phyloP scores from a whole-genome alignment of 2,797 vertebrate species.

The Bovichtus variegatus region DNA sequence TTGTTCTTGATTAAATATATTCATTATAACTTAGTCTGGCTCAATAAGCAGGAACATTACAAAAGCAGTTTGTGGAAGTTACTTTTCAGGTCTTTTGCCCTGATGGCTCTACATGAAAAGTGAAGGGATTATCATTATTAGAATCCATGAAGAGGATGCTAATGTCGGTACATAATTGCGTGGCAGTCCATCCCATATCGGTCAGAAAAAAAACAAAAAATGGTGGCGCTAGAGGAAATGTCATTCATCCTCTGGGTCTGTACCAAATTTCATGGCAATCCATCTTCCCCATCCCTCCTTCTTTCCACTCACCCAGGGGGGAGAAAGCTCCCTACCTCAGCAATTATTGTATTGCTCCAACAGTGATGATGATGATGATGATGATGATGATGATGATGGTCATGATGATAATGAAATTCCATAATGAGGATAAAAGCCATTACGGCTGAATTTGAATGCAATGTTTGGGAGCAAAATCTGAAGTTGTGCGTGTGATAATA shows the following conservation, averaged over 20 bases:
- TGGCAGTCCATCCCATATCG: not conserved
- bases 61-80: conserved; percentile 22
- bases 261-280: not conserved
- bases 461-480: conserved; percentile 24
- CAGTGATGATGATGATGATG: not conserved
- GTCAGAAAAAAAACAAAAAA: not conserved
- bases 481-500: conserved; percentile 9
- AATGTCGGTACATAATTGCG: not conserved
- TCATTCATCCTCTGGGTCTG: not conserved
- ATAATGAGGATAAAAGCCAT: conserved; percentile 25
- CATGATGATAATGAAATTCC: conserved; percentile 34
- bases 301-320: not conserved
- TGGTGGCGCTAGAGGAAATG: not conserved
- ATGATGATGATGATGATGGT: not conserved
- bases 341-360: conserved; percentile 12
- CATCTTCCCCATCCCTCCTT: not conserved
- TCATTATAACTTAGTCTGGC: conserved; percentile 50
- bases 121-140: not conserved
- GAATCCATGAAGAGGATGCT: not conserved
- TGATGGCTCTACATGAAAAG: not conserved
- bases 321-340: conserved; percentile 19
- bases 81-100: not conserved
- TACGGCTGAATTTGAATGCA: not conserved
- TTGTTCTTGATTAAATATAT: conserved; percentile 63
- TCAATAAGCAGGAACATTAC: conserved; percentile 36